Base-by-base conservation (phyloP, 2,888 invertebrate genomes). In the Eugnorisma glareosa region DNA sequence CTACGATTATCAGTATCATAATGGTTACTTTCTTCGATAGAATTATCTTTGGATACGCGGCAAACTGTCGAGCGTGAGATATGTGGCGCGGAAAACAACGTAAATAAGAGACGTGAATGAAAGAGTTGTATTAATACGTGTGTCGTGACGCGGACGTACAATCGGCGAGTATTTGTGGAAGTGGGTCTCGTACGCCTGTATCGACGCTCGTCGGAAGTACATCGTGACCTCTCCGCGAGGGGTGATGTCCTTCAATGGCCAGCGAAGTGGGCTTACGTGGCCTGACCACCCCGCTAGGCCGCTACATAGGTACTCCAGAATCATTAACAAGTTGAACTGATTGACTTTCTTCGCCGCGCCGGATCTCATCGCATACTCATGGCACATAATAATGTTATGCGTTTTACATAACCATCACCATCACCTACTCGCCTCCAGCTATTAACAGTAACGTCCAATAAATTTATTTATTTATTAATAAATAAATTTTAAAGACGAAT, bases 381-480 rank as follows among this genome's bases (percentile, higher is more conserved):
- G 21, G 15, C 10, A 51, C 81, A 54, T 64, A 74, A 64, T 74
- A 45, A 69, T 67, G 66, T 67, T 15, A 73, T 28, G 64, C 21
- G 57, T n/a, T 59, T 81, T 79, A 85, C 82, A 64, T 82, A 85
- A 85, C 72, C 77, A 85, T 84, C 81, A 51, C 61, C 67, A 79
- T 81, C 83, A 73, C 64, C 54, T 63, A 31, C 51, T 35, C 51
- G 75, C 77, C 67, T 68, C 51, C 63, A 66, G 72, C 35, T 64
- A 67, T 63, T 80, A 85, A 67, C 70, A 74, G 59, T 64, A n/a
- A 35, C n/a, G 45, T 66, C 63, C 45, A 69, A 48, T 69, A 68
- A n/a, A n/a, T n/a, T n/a, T n/a, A n/a, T n/a, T n/a, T n/a, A n/a
- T n/a, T n/a, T n/a, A n/a, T n/a, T n/a, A n/a, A n/a, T n/a, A n/a